Evolutionary conservation across 2,888 invertebrate species (phyloP), one percentile per base, ranked within the genome.

Genomic region (Julus scandinavius): DNA sequence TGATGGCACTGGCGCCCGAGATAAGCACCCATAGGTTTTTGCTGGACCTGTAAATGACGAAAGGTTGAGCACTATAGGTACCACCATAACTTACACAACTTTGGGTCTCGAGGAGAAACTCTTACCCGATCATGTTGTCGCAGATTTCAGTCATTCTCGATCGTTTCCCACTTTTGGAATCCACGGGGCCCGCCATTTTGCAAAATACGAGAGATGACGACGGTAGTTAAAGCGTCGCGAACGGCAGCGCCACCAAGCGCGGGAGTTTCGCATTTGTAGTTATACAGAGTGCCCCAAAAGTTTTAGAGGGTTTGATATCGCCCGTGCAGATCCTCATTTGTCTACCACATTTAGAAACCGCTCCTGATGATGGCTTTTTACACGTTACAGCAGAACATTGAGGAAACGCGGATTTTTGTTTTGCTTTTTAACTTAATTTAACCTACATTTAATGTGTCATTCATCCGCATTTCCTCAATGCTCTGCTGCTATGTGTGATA

Each of bases 121-220:
- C 1, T 15, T 58, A 58, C 58, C 58, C 58, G 58, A 58, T 58
- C 58, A 58, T 58, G n/a, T 15, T 58, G 58, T 58, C 58, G 58
- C 5, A 0, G n/a, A 58, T n/a, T n/a, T 58, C 58, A 1, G 17
- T 1, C 17, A 58, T 17, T 17, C 17, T 15, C 58, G 58, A 17
- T 1, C 58, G 17, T 58, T 58, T 58, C 17, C 58, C 58, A 58
- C 58, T 58, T 58, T 58, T 58, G 58, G 58, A 58, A 58, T 58
- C 58, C 58, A 58, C 58, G n/a, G 58, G 58, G n/a, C 58, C 58
- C 58, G 58, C 58, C 58, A 58, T 58, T 58, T 58, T n/a, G 58
- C 15, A n/a, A 58, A 58, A 4, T 17, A 58, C 15, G n/a, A 58
- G 2, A 15, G 5, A 1, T 2, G 15, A 58, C 17, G 17, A 17